These are phyloP conservation scores for Ephialtes manifestator DNA, from an alignment of 2,888 invertebrate genomes.

Conservation along the genomic window DNA sequence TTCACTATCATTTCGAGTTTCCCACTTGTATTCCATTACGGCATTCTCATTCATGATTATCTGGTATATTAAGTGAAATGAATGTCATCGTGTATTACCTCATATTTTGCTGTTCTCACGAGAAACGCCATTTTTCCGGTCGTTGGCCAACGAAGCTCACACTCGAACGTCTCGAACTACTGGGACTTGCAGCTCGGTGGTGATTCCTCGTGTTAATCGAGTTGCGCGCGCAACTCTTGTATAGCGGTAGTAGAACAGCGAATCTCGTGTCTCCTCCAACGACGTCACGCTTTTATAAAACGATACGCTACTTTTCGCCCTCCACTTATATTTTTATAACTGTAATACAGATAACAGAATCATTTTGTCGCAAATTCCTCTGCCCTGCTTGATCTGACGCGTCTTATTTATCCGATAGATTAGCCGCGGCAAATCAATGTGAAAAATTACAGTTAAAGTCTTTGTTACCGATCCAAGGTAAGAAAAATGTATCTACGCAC, in stretches of 20 bases:
- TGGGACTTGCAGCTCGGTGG: neutral
- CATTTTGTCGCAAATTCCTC: too few relatives aligned
- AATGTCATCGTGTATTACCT: conserved; percentile 73
- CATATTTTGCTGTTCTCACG: conserved; percentile 73
- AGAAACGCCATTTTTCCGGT: conserved; percentile 76
- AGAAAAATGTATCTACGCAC: too few relatives aligned
- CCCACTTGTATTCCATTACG: neutral
- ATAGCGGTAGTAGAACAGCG: neutral
- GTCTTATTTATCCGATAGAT: too few relatives aligned
- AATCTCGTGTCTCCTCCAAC: neutral
- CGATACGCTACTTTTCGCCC: too few relatives aligned
- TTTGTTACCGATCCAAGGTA: neutral
- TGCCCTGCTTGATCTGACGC: too few relatives aligned
- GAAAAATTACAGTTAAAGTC: too few relatives aligned
- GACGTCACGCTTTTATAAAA: neutral
- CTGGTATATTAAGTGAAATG: neutral
- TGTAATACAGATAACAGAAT: too few relatives aligned
- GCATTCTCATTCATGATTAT: conserved; percentile 10
- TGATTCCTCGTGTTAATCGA: neutral
- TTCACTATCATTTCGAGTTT: neutral
- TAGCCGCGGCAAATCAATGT: too few relatives aligned
- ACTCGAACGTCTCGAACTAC: conserved; percentile 43
- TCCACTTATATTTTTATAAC: too few relatives aligned
- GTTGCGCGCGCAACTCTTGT: conserved; percentile 8
- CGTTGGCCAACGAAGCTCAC: conserved; percentile 22